These are phyloP conservation scores for Aleiodes sp. DNA, from an alignment of 1,140 invertebrate genomes.

Conservation along the genomic window DNA sequence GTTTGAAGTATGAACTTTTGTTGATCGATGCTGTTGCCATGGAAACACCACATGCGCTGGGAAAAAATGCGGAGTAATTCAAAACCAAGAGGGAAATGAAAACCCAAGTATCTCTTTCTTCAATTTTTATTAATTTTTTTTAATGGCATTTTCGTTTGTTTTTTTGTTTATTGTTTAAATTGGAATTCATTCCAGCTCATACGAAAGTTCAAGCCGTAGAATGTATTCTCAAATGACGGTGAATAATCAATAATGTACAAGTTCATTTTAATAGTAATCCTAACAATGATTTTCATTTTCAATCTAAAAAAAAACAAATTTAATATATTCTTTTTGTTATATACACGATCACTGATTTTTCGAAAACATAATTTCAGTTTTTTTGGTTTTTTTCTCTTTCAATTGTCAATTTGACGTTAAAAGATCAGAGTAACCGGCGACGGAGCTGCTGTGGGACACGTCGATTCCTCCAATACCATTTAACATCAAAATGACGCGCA, in stretches of 20 bases:
- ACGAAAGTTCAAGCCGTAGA: not conserved
- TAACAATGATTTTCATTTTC: slow-evolving; percentile 26
- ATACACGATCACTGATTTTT: slow-evolving; percentile 10
- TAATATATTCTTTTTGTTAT: slow-evolving; percentile 3
- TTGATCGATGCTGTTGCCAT: not conserved
- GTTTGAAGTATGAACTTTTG: not conserved
- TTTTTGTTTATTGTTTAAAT: slow-evolving; percentile 34
- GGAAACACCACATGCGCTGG: not conserved
- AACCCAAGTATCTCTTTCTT: too few relatives aligned
- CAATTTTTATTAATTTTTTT: too few relatives aligned
- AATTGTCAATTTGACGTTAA: not conserved
- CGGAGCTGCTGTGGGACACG: not conserved
- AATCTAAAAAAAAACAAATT: slow-evolving; percentile 21
- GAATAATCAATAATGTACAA: slow-evolving; percentile 30
- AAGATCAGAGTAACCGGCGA: not conserved
- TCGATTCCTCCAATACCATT: not conserved
- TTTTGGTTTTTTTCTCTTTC: too few relatives aligned
- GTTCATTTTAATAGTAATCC: slow-evolving; percentile 7
- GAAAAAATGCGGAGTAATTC: too few relatives aligned
- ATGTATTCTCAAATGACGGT: not conserved
- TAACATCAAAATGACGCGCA: not conserved
- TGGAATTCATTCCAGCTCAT: slow-evolving; percentile 32
- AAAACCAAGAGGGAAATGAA: too few relatives aligned
- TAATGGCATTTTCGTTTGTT: not conserved
- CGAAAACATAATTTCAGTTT: not conserved